Evolutionary conservation across 2,113 vertebrate genomes (phyloP), one percentile per base, ranked within the genome.

Genomic region (Plecturocebus donacophilus): DNA sequence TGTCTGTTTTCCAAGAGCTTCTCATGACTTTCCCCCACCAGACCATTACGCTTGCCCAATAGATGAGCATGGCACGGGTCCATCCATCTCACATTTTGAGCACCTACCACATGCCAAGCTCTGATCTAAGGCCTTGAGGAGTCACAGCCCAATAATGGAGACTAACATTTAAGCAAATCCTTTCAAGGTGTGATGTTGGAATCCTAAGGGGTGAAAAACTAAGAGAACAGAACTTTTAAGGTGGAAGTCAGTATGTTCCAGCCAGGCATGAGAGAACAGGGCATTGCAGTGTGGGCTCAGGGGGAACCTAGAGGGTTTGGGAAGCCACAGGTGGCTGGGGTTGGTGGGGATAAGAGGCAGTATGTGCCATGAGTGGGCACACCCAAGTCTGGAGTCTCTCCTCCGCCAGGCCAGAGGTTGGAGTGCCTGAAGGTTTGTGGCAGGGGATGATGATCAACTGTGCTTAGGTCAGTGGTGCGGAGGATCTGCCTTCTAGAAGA

Each of bases 281-380:
- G 2, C 38, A 45, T 38, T 32, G n/a, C 9, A 6, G 0, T 27
- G 3, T 47, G 40, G 5, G 5, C 11, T 40, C 23, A 38, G 27
- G 13, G 20, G 8, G 2, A n/a, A 49, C 11, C 32, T 35, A 6
- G 80, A 21, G 47, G 40, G 66, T 16, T 21, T 40, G 20, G 27
- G 27, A 77, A 68, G 76, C n/a, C 7, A 27, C 42, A 9, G 25
- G 14, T 27, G 21, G 77, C 42, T 38, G 71, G 32, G 40, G 17
- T 32, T 1, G 42, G 61, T 8, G 17, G 38, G 23, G 84, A 27
- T 1, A 6, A 21, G 58, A 54, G 4, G 1, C 8, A 23, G 21
- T 0, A 20, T 35, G 23, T 27, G 2, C 47, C n/a, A 13, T 2
- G 21, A 1, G 1, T 8, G 49, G 32, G 0, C 16, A 20, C 47